Evolutionary conservation across 2,797 vertebrate genomes (phyloP), one percentile per base, ranked within the genome.

Genomic region (Botia kubotai): DNA sequence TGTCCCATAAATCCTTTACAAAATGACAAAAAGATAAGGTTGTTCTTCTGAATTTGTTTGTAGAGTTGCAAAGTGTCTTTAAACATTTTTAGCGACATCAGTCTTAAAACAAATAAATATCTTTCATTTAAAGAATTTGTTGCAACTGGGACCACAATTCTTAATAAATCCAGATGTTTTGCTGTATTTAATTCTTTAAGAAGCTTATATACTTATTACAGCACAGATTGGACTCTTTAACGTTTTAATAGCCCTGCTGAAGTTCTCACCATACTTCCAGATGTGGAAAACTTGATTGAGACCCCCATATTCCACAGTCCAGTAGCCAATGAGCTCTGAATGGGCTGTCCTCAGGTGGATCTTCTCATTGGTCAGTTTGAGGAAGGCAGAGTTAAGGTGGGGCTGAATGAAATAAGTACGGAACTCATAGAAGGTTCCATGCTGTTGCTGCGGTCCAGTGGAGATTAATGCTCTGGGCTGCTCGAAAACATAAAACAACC

Each of bases 231-330:
- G 0, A 46, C 10, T 46, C 43, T 46, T 63, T 12, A 63, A 53
- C 1, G 72, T 43, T 52, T 65, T 58, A 36, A 14, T 0, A 52
- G 46, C 53, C 58, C 39, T 14, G 19, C 12, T 63, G 13, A 13
- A 46, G 16, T 46, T 48, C 95, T 70, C 94, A 98, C 97, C 97
- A 13, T 97, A 98, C 79, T 97, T 96, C 98, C 98, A 99, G 82
- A 98, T 89, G 77, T 98, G 97, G 80, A 97, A 90, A 16, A 95
- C 94, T 84, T 94, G 95, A 91, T 97, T 98, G 72, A 97, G 86
- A 75, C 94, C 95, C 2, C 96, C 96, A 21, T 96, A 95, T 88
- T 98, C 97, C 0, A 93, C 86, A 8, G 83, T 94, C 97, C 97
- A 99, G 83, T 93, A 96, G 60, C 98, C 98, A 82, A 96, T 53